Evolutionary conservation across 2,113 vertebrate species (phyloP).

Genomic region (Melanerpes formicivorus): DNA sequence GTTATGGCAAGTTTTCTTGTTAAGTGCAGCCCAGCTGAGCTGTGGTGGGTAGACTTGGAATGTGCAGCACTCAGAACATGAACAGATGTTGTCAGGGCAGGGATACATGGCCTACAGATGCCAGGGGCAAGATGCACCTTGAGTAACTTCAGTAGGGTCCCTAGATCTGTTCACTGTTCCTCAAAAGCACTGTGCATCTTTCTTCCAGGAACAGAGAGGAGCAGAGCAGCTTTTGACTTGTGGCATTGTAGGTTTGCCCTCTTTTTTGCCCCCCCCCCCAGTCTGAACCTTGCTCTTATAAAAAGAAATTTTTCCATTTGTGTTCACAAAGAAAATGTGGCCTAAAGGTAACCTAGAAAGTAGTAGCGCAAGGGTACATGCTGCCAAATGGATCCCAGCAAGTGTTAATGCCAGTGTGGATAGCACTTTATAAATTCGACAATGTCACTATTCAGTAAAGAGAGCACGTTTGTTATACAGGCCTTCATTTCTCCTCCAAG

Average conservation of each 20-base stretch:
- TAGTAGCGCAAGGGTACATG: background rate
- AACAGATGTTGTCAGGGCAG: background rate
- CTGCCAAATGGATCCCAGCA: background rate
- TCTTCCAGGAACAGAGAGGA: background rate
- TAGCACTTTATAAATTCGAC: background rate
- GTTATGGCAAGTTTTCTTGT: background rate
- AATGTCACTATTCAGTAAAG: background rate
- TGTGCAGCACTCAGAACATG: background rate
- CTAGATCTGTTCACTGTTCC: background rate
- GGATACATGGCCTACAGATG: background rate
- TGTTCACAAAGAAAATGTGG: background rate
- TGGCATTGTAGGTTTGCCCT: background rate
- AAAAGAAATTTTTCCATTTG: background rate
- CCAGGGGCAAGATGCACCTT: fast-evolving
- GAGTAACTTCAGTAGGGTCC: background rate
- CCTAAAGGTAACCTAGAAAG: background rate
- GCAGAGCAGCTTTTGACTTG: background rate
- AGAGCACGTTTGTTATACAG: background rate
- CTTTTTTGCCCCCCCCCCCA: background rate
- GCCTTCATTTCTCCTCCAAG: background rate
- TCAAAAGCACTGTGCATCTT: background rate
- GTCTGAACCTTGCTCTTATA: background rate
- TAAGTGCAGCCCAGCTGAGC: background rate
- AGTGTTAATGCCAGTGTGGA: background rate
- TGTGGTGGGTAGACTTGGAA: fast-evolving